A percentile compares a stretch with the other conserved stretches of the same genome.
Conservation (phyloP, 2,113 vertebrate species). For the Cairina moschata region DNA sequence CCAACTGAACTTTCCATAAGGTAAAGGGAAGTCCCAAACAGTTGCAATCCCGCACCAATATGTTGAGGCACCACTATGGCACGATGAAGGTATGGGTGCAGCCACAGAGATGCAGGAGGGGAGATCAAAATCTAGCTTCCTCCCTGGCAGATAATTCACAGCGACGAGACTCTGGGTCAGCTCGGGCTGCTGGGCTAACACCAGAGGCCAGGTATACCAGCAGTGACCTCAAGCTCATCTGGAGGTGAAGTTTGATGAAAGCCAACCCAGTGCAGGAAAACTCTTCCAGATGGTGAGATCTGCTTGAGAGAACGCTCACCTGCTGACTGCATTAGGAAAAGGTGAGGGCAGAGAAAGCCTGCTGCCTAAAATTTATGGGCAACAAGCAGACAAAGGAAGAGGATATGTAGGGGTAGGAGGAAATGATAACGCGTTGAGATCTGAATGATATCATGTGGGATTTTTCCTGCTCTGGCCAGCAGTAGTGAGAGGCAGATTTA, state of each 20-base stretch:
- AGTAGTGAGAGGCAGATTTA: background rate
- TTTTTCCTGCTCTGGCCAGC: background rate
- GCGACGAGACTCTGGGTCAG: background rate
- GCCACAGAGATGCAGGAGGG: background rate
- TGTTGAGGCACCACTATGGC: background rate
- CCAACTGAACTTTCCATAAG: background rate
- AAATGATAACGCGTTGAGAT: background rate
- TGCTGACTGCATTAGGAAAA: background rate
- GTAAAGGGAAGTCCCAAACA: background rate
- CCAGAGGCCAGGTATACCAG: background rate
- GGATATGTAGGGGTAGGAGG: background rate
- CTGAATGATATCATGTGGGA: background rate
- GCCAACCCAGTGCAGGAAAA: background rate
- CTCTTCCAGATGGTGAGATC: constrained; percentile 27
- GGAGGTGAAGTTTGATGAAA: constrained; percentile 14
- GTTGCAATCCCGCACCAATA: background rate
- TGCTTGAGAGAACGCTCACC: background rate
- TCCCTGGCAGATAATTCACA: background rate
- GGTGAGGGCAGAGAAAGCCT: background rate
- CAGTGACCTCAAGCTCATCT: background rate
- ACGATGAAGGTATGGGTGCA: background rate
- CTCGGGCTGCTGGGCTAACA: background rate
- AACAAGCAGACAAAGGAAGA: background rate
- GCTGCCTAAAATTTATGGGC: background rate
- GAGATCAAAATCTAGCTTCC: background rate